Evolutionary conservation across 2,797 vertebrate genomes (phyloP).

Genomic region (Microhierax caerulescens): DNA sequence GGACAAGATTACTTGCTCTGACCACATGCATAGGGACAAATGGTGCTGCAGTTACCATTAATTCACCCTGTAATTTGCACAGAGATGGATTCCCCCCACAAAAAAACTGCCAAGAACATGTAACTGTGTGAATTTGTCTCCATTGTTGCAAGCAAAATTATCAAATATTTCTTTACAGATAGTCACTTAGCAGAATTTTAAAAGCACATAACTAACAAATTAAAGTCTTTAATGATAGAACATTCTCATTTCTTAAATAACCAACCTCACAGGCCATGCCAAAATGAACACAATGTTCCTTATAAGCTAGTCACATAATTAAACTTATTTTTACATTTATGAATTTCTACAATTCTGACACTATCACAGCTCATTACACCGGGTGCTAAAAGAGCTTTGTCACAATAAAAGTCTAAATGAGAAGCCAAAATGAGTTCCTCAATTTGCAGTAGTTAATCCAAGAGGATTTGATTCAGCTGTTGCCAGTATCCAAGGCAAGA

Average conservation of each 20-base stretch:
- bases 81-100: fast-evolving
- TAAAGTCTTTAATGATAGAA: background rate
- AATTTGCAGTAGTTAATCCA: constrained; percentile 36
- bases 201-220: background rate
- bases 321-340: background rate
- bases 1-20: background rate
- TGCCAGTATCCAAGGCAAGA: background rate
- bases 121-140: background rate
- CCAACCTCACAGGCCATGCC: background rate
- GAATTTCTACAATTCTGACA: background rate
- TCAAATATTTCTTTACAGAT: background rate
- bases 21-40: background rate
- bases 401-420: constrained; percentile 8
- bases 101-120: background rate
- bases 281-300: background rate
- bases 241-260: background rate
- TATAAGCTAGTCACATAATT: background rate
- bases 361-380: background rate
- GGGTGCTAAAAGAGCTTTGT: background rate
- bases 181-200: background rate
- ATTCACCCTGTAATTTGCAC: background rate
- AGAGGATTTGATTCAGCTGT: background rate
- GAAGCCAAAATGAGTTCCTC: background rate
- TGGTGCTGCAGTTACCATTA: background rate
- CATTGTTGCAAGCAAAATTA: background rate